Percentiles rank a stretch among this genome's conserved stretches.
Conservation (phyloP, 2,113 vertebrate genomes). For the Otis tarda region DNA sequence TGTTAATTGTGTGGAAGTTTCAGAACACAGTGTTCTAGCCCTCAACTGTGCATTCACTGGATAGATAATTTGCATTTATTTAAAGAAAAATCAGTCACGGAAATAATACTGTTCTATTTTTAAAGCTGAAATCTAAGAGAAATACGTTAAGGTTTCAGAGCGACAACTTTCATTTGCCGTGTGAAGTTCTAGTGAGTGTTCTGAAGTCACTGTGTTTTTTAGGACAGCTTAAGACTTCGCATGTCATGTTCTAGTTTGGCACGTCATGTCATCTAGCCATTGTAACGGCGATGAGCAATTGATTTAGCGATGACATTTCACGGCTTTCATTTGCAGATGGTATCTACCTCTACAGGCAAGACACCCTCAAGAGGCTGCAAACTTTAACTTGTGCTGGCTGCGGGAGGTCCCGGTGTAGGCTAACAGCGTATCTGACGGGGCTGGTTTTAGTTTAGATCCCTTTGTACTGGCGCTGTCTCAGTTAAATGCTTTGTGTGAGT, state of each 20-base stretch:
- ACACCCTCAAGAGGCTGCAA: too few species aligned
- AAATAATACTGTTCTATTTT: constrained; percentile 36
- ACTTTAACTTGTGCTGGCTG: background rate
- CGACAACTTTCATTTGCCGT: background rate
- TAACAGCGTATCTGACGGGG: rapidly evolving
- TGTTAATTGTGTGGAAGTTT: background rate
- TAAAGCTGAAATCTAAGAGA: constrained; percentile 24
- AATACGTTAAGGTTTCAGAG: constrained; percentile 35
- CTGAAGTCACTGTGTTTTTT: background rate
- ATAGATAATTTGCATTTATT: constrained; percentile 35
- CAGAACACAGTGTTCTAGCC: background rate
- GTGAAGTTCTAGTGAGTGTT: background rate
- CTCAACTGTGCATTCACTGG: background rate
- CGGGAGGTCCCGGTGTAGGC: background rate
- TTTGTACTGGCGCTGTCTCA: background rate
- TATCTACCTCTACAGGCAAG: background rate
- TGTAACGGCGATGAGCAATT: background rate
- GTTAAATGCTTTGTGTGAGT: background rate
- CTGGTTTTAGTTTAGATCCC: background rate
- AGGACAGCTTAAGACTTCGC: background rate
- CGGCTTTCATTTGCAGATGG: background rate
- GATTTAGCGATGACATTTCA: background rate
- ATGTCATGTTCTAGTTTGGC: background rate
- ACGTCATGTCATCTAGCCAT: rapidly evolving
- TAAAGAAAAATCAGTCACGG: constrained; percentile 26